Conservation (phyloP, 2,113 vertebrate species). For the Mystacornis crossleyi region DNA sequence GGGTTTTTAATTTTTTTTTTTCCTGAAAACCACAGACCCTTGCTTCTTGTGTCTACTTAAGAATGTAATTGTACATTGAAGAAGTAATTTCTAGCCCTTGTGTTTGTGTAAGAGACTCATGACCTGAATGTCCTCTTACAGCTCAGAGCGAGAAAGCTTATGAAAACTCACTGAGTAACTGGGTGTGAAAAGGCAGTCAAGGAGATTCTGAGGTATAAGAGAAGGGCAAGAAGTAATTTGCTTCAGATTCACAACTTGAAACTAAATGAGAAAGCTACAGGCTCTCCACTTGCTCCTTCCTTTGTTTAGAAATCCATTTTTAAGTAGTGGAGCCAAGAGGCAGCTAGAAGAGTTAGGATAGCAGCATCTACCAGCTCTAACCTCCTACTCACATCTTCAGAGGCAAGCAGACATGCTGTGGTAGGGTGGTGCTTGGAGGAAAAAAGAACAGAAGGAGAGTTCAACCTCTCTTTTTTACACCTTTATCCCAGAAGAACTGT, state of each 20-base stretch:
- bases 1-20: neutral
- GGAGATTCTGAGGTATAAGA: neutral
- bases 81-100: neutral
- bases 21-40: neutral
- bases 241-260: neutral
- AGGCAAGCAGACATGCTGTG: neutral
- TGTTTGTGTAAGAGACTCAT: neutral
- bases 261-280: neutral
- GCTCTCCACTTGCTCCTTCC: neutral
- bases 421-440: neutral
- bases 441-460: neutral
- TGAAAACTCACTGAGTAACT: neutral
- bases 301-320: neutral
- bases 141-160: neutral
- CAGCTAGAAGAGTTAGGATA: neutral
- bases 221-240: neutral
- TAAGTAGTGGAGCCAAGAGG: neutral
- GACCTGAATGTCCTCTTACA: neutral
- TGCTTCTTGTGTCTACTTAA: neutral
- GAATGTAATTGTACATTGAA: neutral
- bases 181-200: neutral
- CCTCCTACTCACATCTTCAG: neutral
- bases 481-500: neutral
- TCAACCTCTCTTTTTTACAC: neutral
- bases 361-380: neutral